Conservation (phyloP, 2,797 vertebrate genomes). For the Dicrostonyx torquatus region DNA sequence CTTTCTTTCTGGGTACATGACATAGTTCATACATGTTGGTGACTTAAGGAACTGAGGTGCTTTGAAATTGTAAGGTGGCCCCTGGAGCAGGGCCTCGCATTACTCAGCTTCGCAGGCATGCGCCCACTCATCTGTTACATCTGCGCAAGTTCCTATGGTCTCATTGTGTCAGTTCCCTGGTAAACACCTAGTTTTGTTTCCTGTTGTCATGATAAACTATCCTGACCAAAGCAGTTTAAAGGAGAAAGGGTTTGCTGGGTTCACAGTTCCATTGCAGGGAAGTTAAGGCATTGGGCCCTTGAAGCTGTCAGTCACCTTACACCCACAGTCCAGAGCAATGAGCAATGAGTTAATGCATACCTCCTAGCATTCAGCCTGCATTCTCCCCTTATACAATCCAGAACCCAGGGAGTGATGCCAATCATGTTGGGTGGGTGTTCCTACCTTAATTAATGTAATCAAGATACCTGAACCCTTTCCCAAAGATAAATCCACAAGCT, state of each 20-base stretch:
- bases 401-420: not conserved
- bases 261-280: not conserved
- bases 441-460: not conserved
- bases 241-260: not conserved
- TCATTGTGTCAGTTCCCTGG: not conserved
- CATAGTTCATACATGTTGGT: fast-evolving
- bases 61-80: not conserved
- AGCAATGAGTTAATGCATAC: not conserved
- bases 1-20: not conserved
- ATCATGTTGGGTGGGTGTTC: not conserved
- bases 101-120: not conserved
- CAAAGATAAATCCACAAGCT: not conserved
- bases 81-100: too few species aligned
- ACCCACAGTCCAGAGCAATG: not conserved
- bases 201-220: not conserved
- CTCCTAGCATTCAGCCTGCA: not conserved
- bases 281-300: not conserved
- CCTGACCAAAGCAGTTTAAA: not conserved
- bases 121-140: fast-evolving
- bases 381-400: not conserved
- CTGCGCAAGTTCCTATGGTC: not conserved
- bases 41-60: not conserved
- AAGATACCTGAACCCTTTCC: not conserved
- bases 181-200: not conserved
- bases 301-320: not conserved